Percentiles rank a stretch among this genome's conserved stretches.
These are phyloP conservation scores for Mnemiopsis leidyi DNA, from an alignment of 37 sponge, comb jelly and placozoan genomes.

Conservation along the genomic window DNA sequence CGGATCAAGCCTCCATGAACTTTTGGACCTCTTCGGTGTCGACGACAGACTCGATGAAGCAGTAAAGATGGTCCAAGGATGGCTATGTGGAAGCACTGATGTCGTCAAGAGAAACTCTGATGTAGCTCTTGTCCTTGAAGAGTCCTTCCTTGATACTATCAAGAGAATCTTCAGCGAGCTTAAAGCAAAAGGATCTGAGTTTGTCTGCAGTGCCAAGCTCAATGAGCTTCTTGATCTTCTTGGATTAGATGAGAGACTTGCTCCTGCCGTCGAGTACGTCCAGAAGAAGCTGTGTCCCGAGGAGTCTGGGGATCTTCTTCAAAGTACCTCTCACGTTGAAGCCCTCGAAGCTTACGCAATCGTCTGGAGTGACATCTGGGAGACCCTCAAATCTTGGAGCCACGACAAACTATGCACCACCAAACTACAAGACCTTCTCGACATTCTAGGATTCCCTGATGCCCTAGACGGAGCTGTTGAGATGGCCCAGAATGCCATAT, in stretches of 20 bases:
- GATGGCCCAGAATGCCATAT: not conserved
- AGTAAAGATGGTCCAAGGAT: conserved; percentile 12
- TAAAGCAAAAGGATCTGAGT: not conserved
- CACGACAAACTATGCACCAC: not conserved
- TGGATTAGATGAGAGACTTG: not conserved
- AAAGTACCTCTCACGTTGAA: not conserved
- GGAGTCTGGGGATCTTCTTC: not conserved
- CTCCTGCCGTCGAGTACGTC: not conserved
- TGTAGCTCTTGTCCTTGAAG: not conserved
- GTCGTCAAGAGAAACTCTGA: not conserved
- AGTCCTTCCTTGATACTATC: not conserved
- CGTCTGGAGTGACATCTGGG: not conserved
- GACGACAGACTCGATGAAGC: not conserved
- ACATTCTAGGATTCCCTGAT: conserved; percentile 1
- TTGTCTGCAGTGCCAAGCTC: conserved; percentile 28
- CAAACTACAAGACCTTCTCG: conserved; percentile 5
- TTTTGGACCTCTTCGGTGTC: not conserved
- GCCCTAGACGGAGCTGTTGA: not conserved
- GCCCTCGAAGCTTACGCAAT: not conserved
- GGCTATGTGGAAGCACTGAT: not conserved
- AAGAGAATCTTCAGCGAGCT: not conserved
- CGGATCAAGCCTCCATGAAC: not conserved
- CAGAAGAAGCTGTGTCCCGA: not conserved
- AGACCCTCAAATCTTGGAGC: not conserved
- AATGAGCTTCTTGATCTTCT: conserved; percentile 3